Evolutionary conservation across 2,888 invertebrate species (phyloP).

Genomic region (Xestia sexstrigata): DNA sequence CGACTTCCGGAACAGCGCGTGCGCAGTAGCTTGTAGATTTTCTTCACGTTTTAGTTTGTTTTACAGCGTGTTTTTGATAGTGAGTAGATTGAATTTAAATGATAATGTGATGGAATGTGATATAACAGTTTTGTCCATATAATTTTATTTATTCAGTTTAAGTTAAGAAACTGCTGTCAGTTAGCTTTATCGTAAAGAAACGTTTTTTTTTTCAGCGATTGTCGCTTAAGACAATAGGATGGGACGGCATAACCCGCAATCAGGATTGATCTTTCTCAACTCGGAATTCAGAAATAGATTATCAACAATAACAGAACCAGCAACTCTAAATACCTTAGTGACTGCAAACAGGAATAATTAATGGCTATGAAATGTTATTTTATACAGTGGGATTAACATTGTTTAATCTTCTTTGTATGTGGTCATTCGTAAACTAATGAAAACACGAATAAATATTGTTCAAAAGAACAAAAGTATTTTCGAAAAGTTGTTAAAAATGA

Average conservation of each 20-base stretch:
- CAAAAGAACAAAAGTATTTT: not conserved
- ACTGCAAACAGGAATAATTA: not conserved
- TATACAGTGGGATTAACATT: not conserved
- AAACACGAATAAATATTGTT: not conserved
- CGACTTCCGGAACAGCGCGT: slow-evolving; percentile 64
- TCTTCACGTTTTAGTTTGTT: slow-evolving; percentile 41
- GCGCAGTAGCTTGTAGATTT: slow-evolving; percentile 45
- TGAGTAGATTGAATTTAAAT: not conserved
- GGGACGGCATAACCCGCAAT: not conserved
- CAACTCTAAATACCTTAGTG: not conserved
- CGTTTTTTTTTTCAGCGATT: not conserved
- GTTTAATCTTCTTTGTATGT: not conserved
- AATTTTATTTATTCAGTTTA: not conserved
- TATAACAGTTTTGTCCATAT: not conserved
- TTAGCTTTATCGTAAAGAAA: not conserved
- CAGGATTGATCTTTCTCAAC: not conserved
- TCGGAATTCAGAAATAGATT: too few species aligned
- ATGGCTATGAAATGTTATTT: not conserved
- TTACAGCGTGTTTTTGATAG: slow-evolving; percentile 1
- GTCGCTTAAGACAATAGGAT: not conserved
- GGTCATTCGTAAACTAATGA: too few species aligned
- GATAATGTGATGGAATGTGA: not conserved
- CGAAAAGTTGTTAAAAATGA: not conserved
- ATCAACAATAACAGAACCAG: not conserved
- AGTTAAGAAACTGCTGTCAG: not conserved